Base-by-base conservation (phyloP, 1,140 invertebrate genomes). In the Brachionus koreanus region DNA sequence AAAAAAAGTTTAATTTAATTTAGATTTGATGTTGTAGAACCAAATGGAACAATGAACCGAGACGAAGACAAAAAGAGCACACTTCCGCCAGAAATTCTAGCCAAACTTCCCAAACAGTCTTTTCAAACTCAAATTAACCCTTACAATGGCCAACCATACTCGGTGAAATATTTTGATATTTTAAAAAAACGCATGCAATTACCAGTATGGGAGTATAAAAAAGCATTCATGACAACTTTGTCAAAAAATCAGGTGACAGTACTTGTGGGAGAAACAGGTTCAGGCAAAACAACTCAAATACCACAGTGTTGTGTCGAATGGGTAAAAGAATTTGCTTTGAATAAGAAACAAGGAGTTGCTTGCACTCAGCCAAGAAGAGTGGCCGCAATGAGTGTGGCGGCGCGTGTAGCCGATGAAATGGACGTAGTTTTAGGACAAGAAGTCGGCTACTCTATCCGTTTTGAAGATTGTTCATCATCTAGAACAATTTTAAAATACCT, bases 371-470 rank as follows among this genome's bases (percentile, higher is more conserved):
- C 97, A 0, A 90, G 97, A 85, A 89, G 98, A 91, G 98, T 99
- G 65, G 97, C 97, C 13, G 97, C 98, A 13, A 99, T 99, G 97
- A 96, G 94, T 2, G 97, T 99, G 0, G 96, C 97, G 0, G 95
- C 98, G 86, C 91, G 97, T 89, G 97, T 99, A 0, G 96, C 96
- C 0, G 96, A 99, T 88, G 98, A 99, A 90, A 98, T 99, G 96
- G 98, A 99, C 89, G 96, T 98, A 0, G 91, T 91, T 46, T 89
- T 99, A 23, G 97, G 97, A 9, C 95, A 97, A 88, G 95, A 99
- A 91, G 98, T 99, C 16, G 98, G 98, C 82, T 99, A 99, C 87
- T 97, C 94, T 85, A 99, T 99, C 85, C 93, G 98, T 91, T 99
- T 99, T 88, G 98, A 99, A 90, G 98, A 99, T 89, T 99, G 97